Evolutionary conservation across 1,140 invertebrate species (phyloP), one percentile per base, ranked within the genome.

Genomic region (Papilio polyxenes): DNA sequence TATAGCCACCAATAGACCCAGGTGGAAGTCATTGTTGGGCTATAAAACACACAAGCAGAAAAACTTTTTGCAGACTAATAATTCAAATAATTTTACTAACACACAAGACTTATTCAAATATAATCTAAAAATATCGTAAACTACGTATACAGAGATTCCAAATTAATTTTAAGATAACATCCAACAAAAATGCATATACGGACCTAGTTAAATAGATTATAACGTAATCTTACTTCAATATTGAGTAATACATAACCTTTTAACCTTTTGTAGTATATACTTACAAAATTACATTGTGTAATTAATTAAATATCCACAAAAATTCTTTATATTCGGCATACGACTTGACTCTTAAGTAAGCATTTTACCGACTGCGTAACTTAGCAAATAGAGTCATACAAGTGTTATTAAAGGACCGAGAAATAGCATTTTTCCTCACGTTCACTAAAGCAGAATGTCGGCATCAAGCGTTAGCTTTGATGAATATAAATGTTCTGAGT

Each of bases 401-500:
- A 78, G 51, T 78, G 13, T 37, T 23, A 37, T 78, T 72, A 72
- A 37, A 56, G 51, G 48, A 75, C 62, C 31, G 37, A 77, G 49
- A 81, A 81, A 56, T 20, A 56, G 51, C 75, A 80, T 81, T 83
- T 83, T 81, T 83, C 65, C 37, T 65, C 49, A 69, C 56, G 20
- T 69, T 76, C 77, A 82, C 83, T 83, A 83, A 83, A 83, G 80
- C 80, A 77, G 78, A 82, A 82, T 80, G 77, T 75, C 81, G 80
- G 81, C 56, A 82, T 80, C 82, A 75, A 81, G 80, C 69, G 65
- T 78, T 82, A 83, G 80, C 76, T 82, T 86, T 87, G 82, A 87
- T 85, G 86, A 83, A 83, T 82, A 86, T 82, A 84, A 83, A 83
- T 85, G 83, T 75, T 84, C 65, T 81, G 56, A 84, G 40, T 75